A percentile compares a stretch with the other conserved stretches of the same genome.
These are phyloP conservation scores for Sipunculus nudus DNA, from an alignment of 2,888 invertebrate genomes.

Conservation along the genomic window DNA sequence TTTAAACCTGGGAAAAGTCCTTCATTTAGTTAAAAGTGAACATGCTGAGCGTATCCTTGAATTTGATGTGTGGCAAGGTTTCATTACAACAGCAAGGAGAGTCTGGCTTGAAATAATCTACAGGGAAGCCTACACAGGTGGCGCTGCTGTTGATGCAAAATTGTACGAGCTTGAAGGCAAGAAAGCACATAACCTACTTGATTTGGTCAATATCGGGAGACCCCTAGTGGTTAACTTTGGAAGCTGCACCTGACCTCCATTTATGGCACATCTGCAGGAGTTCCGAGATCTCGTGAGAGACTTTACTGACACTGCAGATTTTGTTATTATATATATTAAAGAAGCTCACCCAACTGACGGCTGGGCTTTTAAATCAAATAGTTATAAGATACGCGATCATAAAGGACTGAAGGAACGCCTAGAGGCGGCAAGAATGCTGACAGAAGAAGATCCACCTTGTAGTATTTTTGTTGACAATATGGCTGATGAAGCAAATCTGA, in stretches of 20 bases:
- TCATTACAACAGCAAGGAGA: no score
- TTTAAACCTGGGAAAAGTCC: no score
- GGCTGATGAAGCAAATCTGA: slow-evolving; percentile 43
- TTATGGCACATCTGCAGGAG: slow-evolving; percentile 48
- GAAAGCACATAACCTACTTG: no score
- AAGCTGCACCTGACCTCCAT: slow-evolving; percentile 61
- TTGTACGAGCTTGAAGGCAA: no score
- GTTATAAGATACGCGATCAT: slow-evolving; percentile 43
- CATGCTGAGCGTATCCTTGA: no score
- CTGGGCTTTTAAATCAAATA: slow-evolving; percentile 52
- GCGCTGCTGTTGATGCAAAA: no score
- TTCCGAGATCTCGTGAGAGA: slow-evolving; percentile 46
- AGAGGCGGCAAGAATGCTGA: slow-evolving; percentile 43
- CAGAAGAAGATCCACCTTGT: slow-evolving; percentile 30
- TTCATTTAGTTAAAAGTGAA: no score
- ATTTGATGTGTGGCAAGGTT: no score
- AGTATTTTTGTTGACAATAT: slow-evolving; percentile 50
- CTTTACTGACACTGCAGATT: slow-evolving; percentile 48
- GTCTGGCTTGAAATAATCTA: no score
- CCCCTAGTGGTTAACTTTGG: slow-evolving; percentile 58
- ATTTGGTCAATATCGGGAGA: slow-evolving; percentile 34
- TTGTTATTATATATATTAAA: slow-evolving; percentile 55
- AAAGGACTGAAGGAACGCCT: slow-evolving; percentile 42
- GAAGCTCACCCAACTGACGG: slow-evolving; percentile 57
- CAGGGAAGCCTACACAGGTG: no score